Base-by-base conservation (phyloP, 2,113 vertebrate genomes). In the Microtus richardsoni region DNA sequence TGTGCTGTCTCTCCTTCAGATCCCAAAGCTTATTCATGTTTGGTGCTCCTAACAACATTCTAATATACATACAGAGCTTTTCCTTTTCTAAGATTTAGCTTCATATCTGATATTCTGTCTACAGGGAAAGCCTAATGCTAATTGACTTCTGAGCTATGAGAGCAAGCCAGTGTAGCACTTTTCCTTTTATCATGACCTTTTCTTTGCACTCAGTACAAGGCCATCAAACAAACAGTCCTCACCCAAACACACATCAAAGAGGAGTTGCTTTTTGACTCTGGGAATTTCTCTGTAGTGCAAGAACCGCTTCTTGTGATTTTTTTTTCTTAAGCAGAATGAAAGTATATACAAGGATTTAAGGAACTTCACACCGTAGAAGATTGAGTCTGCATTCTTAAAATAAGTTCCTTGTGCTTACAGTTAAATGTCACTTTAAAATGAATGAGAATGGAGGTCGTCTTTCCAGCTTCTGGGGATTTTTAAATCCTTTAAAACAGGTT, bases 141-240 rank as follows among this genome's bases (percentile, higher is more conserved):
- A 88, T 60, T 89, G 79, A 93, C n/a, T 79, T 96, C 94, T 94
- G 49, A 47, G 79, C 91, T 70, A 5, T 58, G 44, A 6, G 41
- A 94, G 36, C 26, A 11, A 92, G 44, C 68, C 64, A 71, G 1
- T 1, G 0, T 26, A 33, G 49, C 30, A 33, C 13, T 11, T 41
- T 89, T 70, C 33, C 33, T 73, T 90, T 95, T 83, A 83, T 79
- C 49, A 2, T 9, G 52, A 58, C 9, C 52, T 97, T 92, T 86
- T 66, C 49, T 93, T 73, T 70, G 73, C 80, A 14, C 62, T 80
- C 84, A 73, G 33, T 70, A 26, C 14, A 70, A 90, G 10, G 44
- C 64, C n/a, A 41, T 78, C 22, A 70, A 92, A 44, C 94, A 90
- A 71, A 88, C 44, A 71, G 30, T 47, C 1, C 0, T 66, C 19